A percentile compares a stretch with the other conserved stretches of the same genome.
phyloP scores from a whole-genome alignment of 2,113 vertebrate genomes.

The Oenanthe oenanthe region DNA sequence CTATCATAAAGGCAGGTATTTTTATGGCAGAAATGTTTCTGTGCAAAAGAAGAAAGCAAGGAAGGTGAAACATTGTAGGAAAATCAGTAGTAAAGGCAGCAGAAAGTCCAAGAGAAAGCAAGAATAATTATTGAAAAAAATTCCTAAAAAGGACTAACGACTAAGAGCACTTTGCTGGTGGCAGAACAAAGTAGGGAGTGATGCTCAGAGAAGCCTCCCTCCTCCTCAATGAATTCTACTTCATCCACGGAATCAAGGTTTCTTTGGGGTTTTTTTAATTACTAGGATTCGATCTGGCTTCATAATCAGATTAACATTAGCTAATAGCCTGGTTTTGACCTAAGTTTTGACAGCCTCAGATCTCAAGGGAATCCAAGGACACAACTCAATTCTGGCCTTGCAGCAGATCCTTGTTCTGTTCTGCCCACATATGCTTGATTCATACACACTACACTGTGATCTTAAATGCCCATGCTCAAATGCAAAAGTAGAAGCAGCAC shows the following conservation, averaged over 20 bases:
- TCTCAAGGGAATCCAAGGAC: background rate
- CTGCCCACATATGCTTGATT: background rate
- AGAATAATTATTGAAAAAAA: background rate
- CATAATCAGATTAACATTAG: background rate
- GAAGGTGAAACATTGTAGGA: background rate
- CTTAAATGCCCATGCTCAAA: background rate
- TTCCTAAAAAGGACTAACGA: background rate
- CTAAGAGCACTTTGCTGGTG: background rate
- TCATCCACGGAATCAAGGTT: background rate
- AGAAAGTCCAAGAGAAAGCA: background rate
- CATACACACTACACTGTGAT: accelerated
- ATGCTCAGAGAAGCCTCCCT: background rate
- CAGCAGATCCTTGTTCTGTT: background rate
- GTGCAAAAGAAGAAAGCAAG: background rate
- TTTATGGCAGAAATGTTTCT: background rate
- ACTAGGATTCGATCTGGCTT: background rate
- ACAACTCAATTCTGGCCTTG: background rate
- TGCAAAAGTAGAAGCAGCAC: background rate
- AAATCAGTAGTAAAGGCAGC: background rate
- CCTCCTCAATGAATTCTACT: background rate
- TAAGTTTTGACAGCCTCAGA: background rate
- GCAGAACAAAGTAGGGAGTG: background rate
- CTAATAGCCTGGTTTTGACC: background rate
- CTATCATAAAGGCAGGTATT: background rate
- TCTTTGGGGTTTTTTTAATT: background rate